Evolutionary conservation across 2,797 vertebrate genomes (phyloP).

Genomic region (Crocodylus rhombifer): DNA sequence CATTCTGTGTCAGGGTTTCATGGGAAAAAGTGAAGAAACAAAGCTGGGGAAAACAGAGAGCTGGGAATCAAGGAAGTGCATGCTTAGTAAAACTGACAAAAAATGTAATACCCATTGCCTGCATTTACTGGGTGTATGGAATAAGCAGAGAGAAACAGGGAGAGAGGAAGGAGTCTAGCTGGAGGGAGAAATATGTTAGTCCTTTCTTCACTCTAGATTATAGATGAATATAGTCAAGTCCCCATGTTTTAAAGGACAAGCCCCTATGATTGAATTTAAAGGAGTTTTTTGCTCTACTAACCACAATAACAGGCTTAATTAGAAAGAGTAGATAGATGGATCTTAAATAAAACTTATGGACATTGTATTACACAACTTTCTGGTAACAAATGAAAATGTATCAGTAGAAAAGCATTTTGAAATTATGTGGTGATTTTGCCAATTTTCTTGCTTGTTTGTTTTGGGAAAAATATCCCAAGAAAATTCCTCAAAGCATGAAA

Average conservation of each 20-base stretch:
- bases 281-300: background rate
- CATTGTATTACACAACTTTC: too few species aligned
- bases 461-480: too few species aligned
- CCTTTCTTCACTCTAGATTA: background rate
- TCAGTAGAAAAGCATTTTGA: too few species aligned
- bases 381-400: too few species aligned
- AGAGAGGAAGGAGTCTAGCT: background rate
- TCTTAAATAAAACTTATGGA: background rate
- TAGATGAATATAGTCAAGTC: background rate
- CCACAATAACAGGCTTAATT: background rate
- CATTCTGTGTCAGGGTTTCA: background rate
- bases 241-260: background rate
- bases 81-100: background rate
- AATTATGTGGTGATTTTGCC: too few species aligned
- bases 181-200: background rate
- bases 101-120: background rate
- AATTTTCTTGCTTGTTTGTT: too few species aligned
- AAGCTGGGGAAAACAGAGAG: background rate
- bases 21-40: background rate
- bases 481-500: too few species aligned
- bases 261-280: fast-evolving
- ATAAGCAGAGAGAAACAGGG: background rate
- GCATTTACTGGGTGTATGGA: background rate
- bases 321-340: background rate
- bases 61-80: background rate